Evolutionary conservation across 1,140 invertebrate species (phyloP).

Genomic region (Euwallacea fornicatus): DNA sequence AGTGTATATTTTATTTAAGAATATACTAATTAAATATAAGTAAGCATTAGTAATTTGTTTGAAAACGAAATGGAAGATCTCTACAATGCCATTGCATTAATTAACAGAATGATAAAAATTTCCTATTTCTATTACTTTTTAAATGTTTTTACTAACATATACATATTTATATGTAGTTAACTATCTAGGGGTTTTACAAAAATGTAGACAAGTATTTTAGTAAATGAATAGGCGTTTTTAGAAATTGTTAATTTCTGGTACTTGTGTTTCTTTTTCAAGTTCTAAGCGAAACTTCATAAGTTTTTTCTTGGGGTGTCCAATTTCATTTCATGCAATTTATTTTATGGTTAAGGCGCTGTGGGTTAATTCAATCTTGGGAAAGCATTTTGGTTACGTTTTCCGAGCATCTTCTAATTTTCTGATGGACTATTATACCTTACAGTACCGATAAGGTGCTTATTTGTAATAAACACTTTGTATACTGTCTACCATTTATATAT

Average conservation of each 20-base stretch:
- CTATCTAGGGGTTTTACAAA: neutral
- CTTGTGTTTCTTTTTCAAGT: too few species aligned
- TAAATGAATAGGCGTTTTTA: neutral
- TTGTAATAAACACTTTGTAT: constrained; percentile 44
- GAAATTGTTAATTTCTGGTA: too few species aligned
- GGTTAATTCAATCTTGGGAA: too few species aligned
- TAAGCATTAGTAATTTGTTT: too few species aligned
- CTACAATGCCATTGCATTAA: constrained; percentile 47
- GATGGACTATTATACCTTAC: constrained; percentile 7
- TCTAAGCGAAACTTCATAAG: too few species aligned
- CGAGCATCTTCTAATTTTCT: neutral
- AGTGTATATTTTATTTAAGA: constrained; percentile 31
- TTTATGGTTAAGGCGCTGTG: too few species aligned
- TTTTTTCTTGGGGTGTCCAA: too few species aligned
- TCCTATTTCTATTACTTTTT: constrained; percentile 30
- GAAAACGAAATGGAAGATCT: constrained; percentile 40
- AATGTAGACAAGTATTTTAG: constrained; percentile 34
- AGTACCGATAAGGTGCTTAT: constrained; percentile 36
- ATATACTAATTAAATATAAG: neutral
- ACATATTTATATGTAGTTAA: neutral
- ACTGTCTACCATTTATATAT: constrained; percentile 44
- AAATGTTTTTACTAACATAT: constrained; percentile 46
- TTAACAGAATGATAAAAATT: too few species aligned
- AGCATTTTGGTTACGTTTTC: too few species aligned
- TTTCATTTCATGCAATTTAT: too few species aligned